Evolutionary conservation across 2,797 vertebrate genomes (phyloP).

Genomic region (Danio kyathit): DNA sequence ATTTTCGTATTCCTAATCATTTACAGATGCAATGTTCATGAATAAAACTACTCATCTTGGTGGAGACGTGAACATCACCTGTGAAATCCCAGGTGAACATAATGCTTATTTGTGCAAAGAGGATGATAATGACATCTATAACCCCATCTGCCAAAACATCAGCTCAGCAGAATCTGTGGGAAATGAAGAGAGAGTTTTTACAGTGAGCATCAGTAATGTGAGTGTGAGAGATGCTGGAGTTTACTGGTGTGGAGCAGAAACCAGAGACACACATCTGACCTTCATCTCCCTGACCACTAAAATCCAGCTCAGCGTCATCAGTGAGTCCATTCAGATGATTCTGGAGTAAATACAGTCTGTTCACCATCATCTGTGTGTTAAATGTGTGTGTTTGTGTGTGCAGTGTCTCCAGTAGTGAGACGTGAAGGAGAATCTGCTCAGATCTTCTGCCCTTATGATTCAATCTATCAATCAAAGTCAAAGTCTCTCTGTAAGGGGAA

Average conservation of each 20-base stretch:
- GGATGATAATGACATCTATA: background rate
- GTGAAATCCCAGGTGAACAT: background rate
- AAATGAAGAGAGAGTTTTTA: too few relatives aligned
- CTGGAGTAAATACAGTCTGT: too few relatives aligned
- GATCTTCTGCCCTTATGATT: slow-evolving; percentile 39
- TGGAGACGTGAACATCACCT: slow-evolving; percentile 13
- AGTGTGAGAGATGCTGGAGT: slow-evolving; percentile 43
- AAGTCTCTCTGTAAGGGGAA: slow-evolving; percentile 27
- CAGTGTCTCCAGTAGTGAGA: background rate
- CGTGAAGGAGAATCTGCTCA: slow-evolving; percentile 35
- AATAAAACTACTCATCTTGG: background rate
- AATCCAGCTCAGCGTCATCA: slow-evolving; percentile 20
- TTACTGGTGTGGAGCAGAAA: slow-evolving; percentile 51
- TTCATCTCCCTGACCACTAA: slow-evolving; percentile 33
- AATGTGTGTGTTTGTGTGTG: background rate
- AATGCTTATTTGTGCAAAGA: slow-evolving; percentile 30
- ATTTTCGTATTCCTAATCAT: too few relatives aligned
- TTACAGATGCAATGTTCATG: background rate
- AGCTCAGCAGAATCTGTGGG: too few relatives aligned
- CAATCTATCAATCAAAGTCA: background rate
- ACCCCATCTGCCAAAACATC: too few relatives aligned
- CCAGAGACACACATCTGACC: background rate
- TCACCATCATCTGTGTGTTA: too few relatives aligned
- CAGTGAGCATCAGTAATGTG: background rate
- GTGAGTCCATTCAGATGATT: slow-evolving; percentile 16